phyloP scores from a whole-genome alignment of 1,140 invertebrate species.

The Lethrus apterus region DNA sequence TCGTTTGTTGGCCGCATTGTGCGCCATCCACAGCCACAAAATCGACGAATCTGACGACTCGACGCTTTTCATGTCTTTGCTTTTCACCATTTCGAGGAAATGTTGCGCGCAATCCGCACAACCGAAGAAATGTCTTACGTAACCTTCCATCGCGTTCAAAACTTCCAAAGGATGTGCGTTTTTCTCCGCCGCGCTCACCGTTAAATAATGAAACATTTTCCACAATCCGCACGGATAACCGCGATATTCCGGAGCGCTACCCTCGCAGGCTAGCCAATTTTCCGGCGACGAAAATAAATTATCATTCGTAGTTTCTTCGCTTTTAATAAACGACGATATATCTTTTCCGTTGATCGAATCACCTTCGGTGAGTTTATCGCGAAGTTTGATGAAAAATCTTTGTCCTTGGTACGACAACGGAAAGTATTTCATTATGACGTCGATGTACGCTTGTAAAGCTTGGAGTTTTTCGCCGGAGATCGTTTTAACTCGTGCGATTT shows the following conservation, averaged over 20 bases:
- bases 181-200: slow-evolving; percentile 64
- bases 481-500: slow-evolving; percentile 61
- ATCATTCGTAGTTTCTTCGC: slow-evolving; percentile 45
- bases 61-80: slow-evolving; percentile 61
- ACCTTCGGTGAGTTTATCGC: slow-evolving; percentile 39
- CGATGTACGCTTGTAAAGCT: slow-evolving; percentile 67
- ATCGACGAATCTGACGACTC: slow-evolving; percentile 64
- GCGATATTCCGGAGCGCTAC: slow-evolving; percentile 61
- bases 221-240: slow-evolving; percentile 96
- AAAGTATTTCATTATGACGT: slow-evolving; percentile 63
- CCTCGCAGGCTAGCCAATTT: slow-evolving; percentile 77
- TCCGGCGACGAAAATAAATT: slow-evolving; percentile 52
- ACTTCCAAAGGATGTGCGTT: slow-evolving; percentile 56
- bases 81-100: slow-evolving; percentile 73
- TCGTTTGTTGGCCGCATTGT: slow-evolving; percentile 89
- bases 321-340: slow-evolving; percentile 47
- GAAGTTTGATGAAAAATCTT: slow-evolving; percentile 51
- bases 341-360: slow-evolving; percentile 50
- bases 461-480: slow-evolving; percentile 62
- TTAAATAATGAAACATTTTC: slow-evolving; percentile 90
- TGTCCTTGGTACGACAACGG: slow-evolving; percentile 60
- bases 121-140: slow-evolving; percentile 89
- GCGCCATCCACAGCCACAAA: slow-evolving; percentile 91
- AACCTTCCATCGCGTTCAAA: slow-evolving; percentile 75
- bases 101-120: slow-evolving; percentile 85